Conservation (phyloP, 30 jellyfish, hydroid and myxozoan genomes). For the Nemopilema nomurai region DNA sequence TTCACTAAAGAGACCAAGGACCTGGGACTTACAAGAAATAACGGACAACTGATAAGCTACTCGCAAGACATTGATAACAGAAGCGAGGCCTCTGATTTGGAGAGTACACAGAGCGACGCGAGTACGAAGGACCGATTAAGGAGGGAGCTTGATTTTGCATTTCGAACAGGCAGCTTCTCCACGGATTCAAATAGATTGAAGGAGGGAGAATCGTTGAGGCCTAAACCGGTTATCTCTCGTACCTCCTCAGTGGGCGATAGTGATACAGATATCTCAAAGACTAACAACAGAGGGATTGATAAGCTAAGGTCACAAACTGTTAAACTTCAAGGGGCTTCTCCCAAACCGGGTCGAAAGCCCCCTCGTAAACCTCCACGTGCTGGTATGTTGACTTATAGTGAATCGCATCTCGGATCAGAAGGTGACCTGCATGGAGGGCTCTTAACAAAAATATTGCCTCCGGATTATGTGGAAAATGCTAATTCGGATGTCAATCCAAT, state of each 20-base stretch:
- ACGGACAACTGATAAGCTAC: constrained; percentile 10
- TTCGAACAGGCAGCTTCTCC: constrained; percentile 16
- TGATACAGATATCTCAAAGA: constrained; percentile 19
- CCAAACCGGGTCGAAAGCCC: constrained; percentile 29
- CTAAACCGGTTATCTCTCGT: background rate
- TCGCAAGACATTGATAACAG: background rate
- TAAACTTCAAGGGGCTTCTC: constrained; percentile 5
- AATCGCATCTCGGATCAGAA: constrained; percentile 12
- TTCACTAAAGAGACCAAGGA: constrained; percentile 10
- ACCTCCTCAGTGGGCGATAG: constrained; percentile 34
- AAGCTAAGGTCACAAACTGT: constrained; percentile 25
- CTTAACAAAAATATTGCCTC: background rate
- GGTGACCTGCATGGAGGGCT: constrained; percentile 23
- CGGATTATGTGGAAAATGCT: background rate
- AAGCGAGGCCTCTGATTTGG: constrained; percentile 38
- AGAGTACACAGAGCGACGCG: constrained; percentile 12
- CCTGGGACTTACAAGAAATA: background rate
- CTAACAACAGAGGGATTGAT: background rate
- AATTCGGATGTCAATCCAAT: background rate
- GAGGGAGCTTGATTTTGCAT: constrained; percentile 30
- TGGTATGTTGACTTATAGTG: constrained; percentile 13
- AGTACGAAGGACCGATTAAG: background rate
- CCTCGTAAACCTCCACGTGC: constrained; percentile 78
- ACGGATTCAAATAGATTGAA: background rate
- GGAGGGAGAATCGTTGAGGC: background rate